These are phyloP conservation scores for Rugalucina vietnamica DNA, from an alignment of 2,888 invertebrate genomes.

Conservation along the genomic window DNA sequence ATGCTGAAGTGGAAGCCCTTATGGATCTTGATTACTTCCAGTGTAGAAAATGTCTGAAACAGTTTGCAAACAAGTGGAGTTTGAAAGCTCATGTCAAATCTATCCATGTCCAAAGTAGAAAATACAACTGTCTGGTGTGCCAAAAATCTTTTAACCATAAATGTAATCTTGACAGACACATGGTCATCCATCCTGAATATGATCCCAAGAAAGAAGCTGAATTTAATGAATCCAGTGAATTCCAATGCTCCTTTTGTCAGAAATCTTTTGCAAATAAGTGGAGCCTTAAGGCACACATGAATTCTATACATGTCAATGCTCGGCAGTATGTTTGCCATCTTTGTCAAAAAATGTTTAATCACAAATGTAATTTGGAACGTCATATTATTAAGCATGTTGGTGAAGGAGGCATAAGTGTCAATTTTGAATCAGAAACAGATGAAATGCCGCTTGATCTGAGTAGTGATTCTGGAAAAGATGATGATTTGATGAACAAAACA, in stretches of 20 bases:
- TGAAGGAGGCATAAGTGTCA: neutral
- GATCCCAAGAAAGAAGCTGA: neutral
- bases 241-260: neutral
- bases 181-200: neutral
- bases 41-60: neutral
- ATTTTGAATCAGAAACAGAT: neutral
- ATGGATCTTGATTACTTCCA: neutral
- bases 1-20: neutral
- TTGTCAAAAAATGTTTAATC: neutral
- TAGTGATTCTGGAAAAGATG: neutral
- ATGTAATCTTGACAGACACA: neutral
- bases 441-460: neutral
- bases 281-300: neutral
- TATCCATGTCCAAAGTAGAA: neutral
- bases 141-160: conserved; percentile 7
- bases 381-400: neutral
- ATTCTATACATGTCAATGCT: neutral
- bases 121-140: neutral
- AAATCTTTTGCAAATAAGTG: conserved; percentile 1
- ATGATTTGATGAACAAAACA: neutral
- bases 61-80: conserved; percentile 3
- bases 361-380: neutral
- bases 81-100: neutral
- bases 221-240: neutral
- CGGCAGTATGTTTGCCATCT: neutral